Percentiles rank a stretch among this genome's conserved stretches.
phyloP scores from a whole-genome alignment of 2,113 vertebrate species.

The Colius striatus region DNA sequence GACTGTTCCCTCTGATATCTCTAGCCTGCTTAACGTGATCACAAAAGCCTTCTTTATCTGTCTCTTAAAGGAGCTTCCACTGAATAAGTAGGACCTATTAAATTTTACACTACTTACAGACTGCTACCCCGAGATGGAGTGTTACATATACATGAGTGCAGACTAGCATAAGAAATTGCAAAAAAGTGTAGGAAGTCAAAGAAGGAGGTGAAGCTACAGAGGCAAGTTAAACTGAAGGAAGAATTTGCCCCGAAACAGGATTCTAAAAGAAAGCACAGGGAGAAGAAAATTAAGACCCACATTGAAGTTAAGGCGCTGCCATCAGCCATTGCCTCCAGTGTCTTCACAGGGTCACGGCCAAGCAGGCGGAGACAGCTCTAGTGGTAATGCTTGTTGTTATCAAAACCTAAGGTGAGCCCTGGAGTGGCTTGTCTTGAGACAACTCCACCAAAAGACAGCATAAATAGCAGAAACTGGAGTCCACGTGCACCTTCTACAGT shows the following conservation, averaged over 20 bases:
- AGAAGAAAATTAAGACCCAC: background rate
- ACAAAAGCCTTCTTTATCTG: background rate
- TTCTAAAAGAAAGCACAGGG: background rate
- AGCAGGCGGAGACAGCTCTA: background rate
- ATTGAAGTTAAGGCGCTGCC: background rate
- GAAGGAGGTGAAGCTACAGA: background rate
- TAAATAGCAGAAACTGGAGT: background rate
- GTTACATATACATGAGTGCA: background rate
- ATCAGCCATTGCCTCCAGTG: background rate
- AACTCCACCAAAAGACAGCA: background rate
- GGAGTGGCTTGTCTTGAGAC: background rate
- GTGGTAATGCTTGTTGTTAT: background rate
- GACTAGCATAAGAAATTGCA: background rate
- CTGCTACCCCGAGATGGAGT: background rate
- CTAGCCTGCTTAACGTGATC: background rate
- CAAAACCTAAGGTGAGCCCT: background rate
- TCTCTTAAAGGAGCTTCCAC: background rate
- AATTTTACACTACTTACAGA: background rate
- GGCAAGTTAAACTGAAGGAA: background rate
- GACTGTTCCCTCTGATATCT: background rate
- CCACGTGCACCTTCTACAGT: background rate
- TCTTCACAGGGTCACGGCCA: background rate
- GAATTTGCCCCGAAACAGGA: background rate
- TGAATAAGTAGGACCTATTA: background rate
- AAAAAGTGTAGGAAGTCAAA: background rate